Percentiles rank a stretch among this genome's conserved stretches.
Evolutionary conservation across 2,888 invertebrate species (phyloP).

Genomic region (Nomada lathburiana): DNA sequence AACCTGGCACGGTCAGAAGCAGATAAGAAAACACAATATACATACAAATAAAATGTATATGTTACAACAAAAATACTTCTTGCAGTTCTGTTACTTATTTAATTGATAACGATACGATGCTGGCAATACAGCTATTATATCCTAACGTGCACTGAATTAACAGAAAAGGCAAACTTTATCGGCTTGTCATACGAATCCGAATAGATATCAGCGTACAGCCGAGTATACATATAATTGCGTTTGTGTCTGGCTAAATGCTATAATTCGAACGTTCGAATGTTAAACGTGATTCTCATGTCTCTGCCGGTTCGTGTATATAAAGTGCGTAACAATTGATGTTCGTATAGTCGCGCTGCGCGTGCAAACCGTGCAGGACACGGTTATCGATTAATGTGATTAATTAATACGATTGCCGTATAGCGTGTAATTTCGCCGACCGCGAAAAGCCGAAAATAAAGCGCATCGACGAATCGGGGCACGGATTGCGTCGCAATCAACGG

Average conservation of each 20-base stretch:
- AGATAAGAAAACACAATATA: too few relatives aligned
- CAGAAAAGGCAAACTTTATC: too few relatives aligned
- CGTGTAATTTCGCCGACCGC: conserved; percentile 31
- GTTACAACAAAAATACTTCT: too few relatives aligned
- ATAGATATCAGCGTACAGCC: background rate
- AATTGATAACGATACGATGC: too few relatives aligned
- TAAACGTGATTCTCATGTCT: background rate
- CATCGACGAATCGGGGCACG: conserved; percentile 37
- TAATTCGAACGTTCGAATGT: background rate
- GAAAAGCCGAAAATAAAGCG: conserved; percentile 55
- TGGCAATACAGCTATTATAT: too few relatives aligned
- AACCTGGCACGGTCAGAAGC: too few relatives aligned
- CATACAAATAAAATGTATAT: too few relatives aligned
- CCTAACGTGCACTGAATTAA: too few relatives aligned
- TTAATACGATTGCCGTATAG: conserved; percentile 54
- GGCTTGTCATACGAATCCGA: too few relatives aligned
- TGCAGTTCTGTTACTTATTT: too few relatives aligned
- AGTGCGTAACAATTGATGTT: background rate
- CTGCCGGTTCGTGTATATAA: background rate
- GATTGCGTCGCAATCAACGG: conserved; percentile 45
- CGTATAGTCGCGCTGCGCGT: background rate
- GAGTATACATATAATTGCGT: background rate
- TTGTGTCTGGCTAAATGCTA: background rate
- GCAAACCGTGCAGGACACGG: conserved; percentile 20
- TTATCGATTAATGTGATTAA: conserved; percentile 59